These are phyloP conservation scores for Sebastes oblongus DNA, from an alignment of 2,797 vertebrate species.

Conservation along the genomic window DNA sequence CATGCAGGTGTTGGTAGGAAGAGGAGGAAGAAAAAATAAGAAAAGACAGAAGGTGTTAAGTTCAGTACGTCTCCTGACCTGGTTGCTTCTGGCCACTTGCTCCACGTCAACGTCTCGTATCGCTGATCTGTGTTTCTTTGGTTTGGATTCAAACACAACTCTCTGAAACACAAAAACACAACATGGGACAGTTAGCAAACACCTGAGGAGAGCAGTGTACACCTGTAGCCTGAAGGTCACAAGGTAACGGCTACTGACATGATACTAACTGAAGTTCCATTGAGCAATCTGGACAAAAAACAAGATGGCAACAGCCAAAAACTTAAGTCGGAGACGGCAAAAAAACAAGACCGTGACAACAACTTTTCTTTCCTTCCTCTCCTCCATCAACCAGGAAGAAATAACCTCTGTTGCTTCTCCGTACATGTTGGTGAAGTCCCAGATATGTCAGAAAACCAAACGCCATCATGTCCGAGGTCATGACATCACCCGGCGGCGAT, in stretches of 20 bases:
- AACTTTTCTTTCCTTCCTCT: too few species aligned
- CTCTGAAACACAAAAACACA: constrained; percentile 53
- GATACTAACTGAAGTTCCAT: too few species aligned
- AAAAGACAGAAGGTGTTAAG: not conserved
- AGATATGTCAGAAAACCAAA: too few species aligned
- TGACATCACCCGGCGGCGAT: rapidly evolving
- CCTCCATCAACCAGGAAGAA: too few species aligned
- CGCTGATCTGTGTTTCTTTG: constrained; percentile 59
- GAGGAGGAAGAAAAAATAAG: not conserved
- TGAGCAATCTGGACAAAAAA: too few species aligned
- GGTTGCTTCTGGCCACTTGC: constrained; percentile 70
- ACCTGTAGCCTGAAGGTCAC: not conserved
- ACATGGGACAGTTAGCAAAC: not conserved
- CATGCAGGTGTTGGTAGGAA: not conserved
- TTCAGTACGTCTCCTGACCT: constrained; percentile 63
- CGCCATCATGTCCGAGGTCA: too few species aligned
- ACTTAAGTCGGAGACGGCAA: too few species aligned
- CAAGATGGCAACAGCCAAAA: too few species aligned
- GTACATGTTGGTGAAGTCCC: too few species aligned
- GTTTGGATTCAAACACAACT: constrained; percentile 46
- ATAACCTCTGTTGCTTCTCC: too few species aligned
- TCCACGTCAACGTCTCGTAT: constrained; percentile 70
- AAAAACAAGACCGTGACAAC: too few species aligned
- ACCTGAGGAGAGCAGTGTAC: not conserved
- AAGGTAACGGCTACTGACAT: too few species aligned